Percentiles rank a stretch among this genome's conserved stretches.
Conservation (phyloP, 2,888 invertebrate species). For the Lochmaea crataegi region DNA sequence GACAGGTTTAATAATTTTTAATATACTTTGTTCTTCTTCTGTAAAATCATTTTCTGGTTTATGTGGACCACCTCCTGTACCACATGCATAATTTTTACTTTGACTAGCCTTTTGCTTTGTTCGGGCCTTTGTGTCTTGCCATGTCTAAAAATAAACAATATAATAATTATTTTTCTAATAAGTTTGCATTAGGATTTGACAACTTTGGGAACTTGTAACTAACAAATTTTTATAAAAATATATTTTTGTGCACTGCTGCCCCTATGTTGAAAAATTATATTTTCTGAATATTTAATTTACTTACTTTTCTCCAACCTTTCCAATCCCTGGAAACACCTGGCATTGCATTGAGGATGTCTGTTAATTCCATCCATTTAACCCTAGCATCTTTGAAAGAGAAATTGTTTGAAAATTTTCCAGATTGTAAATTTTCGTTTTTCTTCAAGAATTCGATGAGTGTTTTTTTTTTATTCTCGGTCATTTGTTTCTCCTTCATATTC, state of each 20-base stretch:
- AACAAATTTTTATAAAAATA: not conserved
- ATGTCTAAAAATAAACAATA: not conserved
- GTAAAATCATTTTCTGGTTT: not conserved
- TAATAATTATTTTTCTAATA: not conserved
- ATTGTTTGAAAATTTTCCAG: conserved; percentile 7
- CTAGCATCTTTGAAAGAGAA: conserved; percentile 10
- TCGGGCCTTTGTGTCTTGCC: not conserved
- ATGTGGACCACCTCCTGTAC: not conserved
- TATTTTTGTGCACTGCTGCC: not conserved
- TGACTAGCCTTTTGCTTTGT: not conserved
- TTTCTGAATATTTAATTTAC: not conserved
- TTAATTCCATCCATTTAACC: conserved; percentile 5
- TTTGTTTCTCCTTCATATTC: not conserved
- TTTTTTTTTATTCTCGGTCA: conserved; percentile 1
- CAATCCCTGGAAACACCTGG: conserved; percentile 16
- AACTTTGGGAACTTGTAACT: no score
- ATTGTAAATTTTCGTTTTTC: conserved; percentile 18
- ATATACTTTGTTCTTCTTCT: not conserved
- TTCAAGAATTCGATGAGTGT: not conserved
- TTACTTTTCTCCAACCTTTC: conserved; percentile 15
- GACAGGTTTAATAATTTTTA: not conserved
- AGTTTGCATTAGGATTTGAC: no score
- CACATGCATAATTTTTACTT: not conserved
- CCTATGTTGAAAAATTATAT: not conserved
- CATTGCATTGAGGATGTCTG: conserved; percentile 4